Conservation (phyloP, 2,113 vertebrate genomes). For the Phycodurus eques region DNA sequence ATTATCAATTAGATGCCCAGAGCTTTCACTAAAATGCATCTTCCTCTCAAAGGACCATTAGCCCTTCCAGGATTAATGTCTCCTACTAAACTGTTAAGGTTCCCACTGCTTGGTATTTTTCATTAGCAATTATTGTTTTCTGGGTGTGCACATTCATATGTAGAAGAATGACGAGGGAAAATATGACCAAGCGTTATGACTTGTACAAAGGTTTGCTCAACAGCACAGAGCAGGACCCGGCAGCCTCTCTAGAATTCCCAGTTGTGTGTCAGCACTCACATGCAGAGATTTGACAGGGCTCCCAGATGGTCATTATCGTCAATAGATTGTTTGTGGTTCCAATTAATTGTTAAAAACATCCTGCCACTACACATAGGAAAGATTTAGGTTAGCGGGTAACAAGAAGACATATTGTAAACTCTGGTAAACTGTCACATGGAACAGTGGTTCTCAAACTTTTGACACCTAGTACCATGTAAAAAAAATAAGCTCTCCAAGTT, state of each 20-base stretch:
- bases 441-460: not conserved
- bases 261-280: slow-evolving; percentile 53
- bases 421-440: slow-evolving; percentile 22
- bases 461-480: too few relatives aligned
- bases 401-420: slow-evolving; percentile 1
- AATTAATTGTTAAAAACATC: slow-evolving; percentile 48
- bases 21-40: slow-evolving; percentile 37
- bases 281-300: slow-evolving; percentile 54
- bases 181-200: slow-evolving; percentile 25
- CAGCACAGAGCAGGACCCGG: slow-evolving; percentile 48
- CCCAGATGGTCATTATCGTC: slow-evolving; percentile 61
- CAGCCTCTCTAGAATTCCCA: slow-evolving; percentile 57
- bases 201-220: slow-evolving; percentile 40
- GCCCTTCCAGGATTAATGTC: slow-evolving; percentile 39
- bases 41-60: slow-evolving; percentile 50
- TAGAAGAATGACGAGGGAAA: slow-evolving; percentile 21
- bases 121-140: slow-evolving; percentile 22
- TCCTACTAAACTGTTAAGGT: slow-evolving; percentile 35
- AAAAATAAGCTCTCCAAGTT: too few relatives aligned
- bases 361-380: slow-evolving; percentile 25
- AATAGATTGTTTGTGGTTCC: slow-evolving; percentile 46
- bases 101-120: slow-evolving; percentile 30
- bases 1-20: slow-evolving; percentile 47
- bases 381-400: slow-evolving; percentile 20
- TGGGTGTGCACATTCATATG: not conserved